Evolutionary conservation across 2,888 invertebrate species (phyloP).

Genomic region (Tenthredo livida): DNA sequence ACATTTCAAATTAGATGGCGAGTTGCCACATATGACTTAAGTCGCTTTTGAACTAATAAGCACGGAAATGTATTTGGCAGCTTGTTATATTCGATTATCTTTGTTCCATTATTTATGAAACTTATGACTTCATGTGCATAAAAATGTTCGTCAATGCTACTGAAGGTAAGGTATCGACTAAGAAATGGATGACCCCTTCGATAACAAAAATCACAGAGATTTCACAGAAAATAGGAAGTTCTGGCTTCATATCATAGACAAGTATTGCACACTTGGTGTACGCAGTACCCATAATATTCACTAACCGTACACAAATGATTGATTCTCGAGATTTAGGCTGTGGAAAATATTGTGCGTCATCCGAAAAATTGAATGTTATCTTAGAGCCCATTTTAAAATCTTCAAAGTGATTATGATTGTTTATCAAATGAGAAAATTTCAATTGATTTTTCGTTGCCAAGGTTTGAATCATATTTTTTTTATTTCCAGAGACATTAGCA

Average conservation of each 20-base stretch:
- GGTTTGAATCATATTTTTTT: constrained; percentile 11
- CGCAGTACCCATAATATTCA: background rate
- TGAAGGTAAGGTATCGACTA: background rate
- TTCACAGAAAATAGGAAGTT: background rate
- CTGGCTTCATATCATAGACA: background rate
- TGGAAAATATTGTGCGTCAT: background rate
- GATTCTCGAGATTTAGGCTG: background rate
- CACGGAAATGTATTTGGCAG: no score
- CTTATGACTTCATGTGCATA: no score
- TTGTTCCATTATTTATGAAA: no score
- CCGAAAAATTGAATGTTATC: background rate
- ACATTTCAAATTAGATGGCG: no score
- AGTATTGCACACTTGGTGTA: background rate
- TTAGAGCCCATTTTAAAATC: background rate
- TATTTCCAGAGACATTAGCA: constrained; percentile 17
- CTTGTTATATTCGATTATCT: no score
- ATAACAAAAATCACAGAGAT: background rate
- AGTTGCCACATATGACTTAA: no score
- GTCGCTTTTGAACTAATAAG: no score
- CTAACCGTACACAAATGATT: background rate
- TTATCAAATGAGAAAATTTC: background rate
- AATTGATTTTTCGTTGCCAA: background rate
- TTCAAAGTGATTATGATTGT: background rate
- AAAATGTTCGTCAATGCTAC: no score
- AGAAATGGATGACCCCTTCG: background rate